Percentiles rank a stretch among this genome's conserved stretches.
Conservation (phyloP, 2,797 vertebrate species). For the Mormyrus proboscirostris region DNA sequence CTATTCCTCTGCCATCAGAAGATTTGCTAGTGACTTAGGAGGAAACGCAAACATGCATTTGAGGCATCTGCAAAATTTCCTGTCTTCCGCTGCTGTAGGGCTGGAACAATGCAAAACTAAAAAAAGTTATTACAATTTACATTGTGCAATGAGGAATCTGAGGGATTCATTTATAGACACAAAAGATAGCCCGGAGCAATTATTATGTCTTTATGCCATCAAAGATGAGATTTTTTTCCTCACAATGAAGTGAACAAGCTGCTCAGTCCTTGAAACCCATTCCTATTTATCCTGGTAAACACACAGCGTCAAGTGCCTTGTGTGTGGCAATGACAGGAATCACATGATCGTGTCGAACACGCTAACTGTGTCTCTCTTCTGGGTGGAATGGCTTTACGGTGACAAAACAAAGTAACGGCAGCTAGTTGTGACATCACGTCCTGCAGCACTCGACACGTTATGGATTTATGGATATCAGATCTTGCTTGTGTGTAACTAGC, state of each 20-base stretch:
- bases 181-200: slow-evolving; percentile 20
- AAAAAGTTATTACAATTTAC: slow-evolving; percentile 20
- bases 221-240: slow-evolving; percentile 22
- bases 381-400: background rate
- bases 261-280: slow-evolving; percentile 20
- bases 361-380: background rate
- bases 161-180: slow-evolving; percentile 18
- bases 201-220: slow-evolving; percentile 23
- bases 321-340: background rate
- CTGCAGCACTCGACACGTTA: background rate
- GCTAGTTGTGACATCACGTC: background rate
- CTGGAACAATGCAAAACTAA: background rate
- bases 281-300: slow-evolving; percentile 17
- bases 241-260: slow-evolving; percentile 18
- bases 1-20: background rate
- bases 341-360: background rate
- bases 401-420: background rate
- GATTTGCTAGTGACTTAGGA: background rate
- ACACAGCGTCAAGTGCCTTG: background rate
- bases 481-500: background rate
- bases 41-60: background rate
- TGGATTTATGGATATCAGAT: background rate
- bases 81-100: background rate
- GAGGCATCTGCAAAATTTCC: background rate
- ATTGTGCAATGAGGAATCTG: slow-evolving; percentile 16